Evolutionary conservation across 37 sponge, comb jelly and placozoan genomes (phyloP), one percentile per base, ranked within the genome.

Genomic region (Haliclona indistincta): DNA sequence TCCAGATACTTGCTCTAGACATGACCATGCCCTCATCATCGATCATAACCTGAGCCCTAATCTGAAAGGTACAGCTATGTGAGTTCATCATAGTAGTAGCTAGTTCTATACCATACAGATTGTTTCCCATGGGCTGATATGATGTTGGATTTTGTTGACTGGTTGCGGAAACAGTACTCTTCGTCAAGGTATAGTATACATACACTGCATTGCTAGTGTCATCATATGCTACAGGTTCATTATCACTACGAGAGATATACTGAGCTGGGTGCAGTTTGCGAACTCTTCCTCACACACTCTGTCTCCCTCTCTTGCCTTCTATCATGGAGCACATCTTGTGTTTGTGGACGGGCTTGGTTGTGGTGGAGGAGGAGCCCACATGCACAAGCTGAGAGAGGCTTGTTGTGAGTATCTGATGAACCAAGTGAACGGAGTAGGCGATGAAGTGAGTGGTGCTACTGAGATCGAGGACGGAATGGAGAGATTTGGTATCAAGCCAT

Each of bases 271-370:
- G 6, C 43, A 55, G 4, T 98, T 98, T 67, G 87, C 96, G 66
- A 97, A 94, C 74, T 61, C 2, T 33, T 25, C 60, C 0, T 20
- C 60, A 4, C 67, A 69, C 13, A 32, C 71, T 20, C 68, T 81
- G 6, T 15, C 67, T 34, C 78, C 86, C 10, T 20, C 61, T 7
- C 41, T 79, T 38, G 73, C 75, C 3, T 95, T 86, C 76, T 80
- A 79, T 47, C 94, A 98, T 54, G 99, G 99, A 38, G 99, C 96
- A 15, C 75, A 82, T 66, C 79, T 98, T 43, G 88, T 93, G 30
- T 79, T 98, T 22, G 47, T 98, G 40, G 99, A 98, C 76, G 65
- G 75, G 20, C 68, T 97, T 0, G 82, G 76, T 19, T 86, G 80
- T 56, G 51, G 52, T 56, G 74, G 39, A 2, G n/a, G 6, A 25